phyloP scores from a whole-genome alignment of 2,797 vertebrate species.

The Smutsia temminckii region DNA sequence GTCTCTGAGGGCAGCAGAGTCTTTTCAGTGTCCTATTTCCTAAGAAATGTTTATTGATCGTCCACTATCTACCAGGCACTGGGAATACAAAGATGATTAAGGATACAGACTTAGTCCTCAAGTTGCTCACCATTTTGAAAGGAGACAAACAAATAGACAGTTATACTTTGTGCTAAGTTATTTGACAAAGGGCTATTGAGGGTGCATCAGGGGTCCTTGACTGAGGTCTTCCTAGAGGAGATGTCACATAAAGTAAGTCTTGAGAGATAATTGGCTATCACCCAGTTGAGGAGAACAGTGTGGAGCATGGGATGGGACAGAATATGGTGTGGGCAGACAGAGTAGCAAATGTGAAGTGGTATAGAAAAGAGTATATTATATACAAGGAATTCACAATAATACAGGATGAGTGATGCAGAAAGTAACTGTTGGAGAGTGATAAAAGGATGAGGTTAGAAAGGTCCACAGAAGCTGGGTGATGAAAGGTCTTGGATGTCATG shows the following conservation, averaged over 20 bases:
- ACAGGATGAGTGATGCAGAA: background rate
- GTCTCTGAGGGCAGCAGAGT: background rate
- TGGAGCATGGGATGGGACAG: background rate
- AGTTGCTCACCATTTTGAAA: constrained; percentile 19
- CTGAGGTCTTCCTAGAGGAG: background rate
- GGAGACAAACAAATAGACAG: background rate
- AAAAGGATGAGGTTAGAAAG: background rate
- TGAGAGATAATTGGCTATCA: background rate
- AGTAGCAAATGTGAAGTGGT: background rate
- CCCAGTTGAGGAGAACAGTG: background rate
- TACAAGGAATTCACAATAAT: background rate
- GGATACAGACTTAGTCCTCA: background rate
- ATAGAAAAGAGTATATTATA: background rate
- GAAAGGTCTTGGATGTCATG: background rate
- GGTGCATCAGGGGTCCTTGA: background rate
- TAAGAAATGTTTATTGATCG: background rate
- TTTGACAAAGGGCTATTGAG: background rate
- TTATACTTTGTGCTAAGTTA: background rate
- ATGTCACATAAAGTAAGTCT: background rate
- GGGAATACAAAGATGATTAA: background rate
- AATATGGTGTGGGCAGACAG: background rate
- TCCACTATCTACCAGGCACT: background rate
- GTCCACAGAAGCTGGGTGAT: background rate
- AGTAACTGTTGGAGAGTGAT: background rate
- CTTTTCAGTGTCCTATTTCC: background rate